A percentile compares a stretch with the other conserved stretches of the same genome.
phyloP scores from a whole-genome alignment of 2,797 vertebrate species.

The Coregonus suidteri region DNA sequence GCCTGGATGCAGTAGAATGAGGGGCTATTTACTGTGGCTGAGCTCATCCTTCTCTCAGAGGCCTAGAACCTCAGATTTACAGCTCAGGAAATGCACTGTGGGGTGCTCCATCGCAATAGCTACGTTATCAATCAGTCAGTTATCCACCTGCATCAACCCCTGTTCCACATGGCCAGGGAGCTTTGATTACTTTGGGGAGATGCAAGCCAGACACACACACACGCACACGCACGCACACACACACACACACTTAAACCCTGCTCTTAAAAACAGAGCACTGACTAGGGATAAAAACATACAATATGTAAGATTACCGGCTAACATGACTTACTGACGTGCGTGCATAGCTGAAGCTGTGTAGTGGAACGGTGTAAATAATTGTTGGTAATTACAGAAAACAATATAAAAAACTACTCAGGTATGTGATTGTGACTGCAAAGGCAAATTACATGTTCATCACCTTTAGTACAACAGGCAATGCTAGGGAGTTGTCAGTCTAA shows the following conservation, averaged over 20 bases:
- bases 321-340: not conserved
- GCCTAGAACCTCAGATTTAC: constrained; percentile 47
- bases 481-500: not conserved
- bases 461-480: not conserved
- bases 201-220: not conserved
- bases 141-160: constrained; percentile 46
- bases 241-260: not conserved
- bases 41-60: constrained; percentile 17
- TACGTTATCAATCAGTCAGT: constrained; percentile 49
- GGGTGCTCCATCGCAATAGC: constrained; percentile 36
- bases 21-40: constrained; percentile 41
- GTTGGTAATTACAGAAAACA: not conserved
- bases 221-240: not conserved
- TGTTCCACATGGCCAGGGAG: constrained; percentile 22
- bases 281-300: not conserved
- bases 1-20: constrained; percentile 21
- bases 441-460: not conserved
- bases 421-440: not conserved
- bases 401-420: not conserved
- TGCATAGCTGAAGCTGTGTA: not conserved
- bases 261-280: not conserved
- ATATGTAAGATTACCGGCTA: not conserved
- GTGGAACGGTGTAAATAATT: not conserved
- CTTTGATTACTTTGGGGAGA: constrained; percentile 32
- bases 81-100: constrained; percentile 30